phyloP scores from a whole-genome alignment of 2,113 vertebrate species.

The Tringa solitaria region DNA sequence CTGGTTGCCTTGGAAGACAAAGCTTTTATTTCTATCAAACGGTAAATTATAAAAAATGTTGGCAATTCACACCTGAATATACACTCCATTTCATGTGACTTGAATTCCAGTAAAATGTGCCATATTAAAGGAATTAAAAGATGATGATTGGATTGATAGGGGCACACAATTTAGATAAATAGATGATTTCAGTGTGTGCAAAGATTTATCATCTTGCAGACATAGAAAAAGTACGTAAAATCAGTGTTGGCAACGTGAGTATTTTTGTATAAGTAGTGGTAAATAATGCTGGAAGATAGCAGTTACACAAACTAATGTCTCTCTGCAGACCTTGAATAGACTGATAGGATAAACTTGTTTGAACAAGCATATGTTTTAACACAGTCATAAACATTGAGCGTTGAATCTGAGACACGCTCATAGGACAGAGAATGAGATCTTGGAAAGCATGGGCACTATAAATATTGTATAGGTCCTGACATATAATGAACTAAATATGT shows the following conservation, averaged over 20 bases:
- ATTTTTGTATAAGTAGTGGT: not conserved
- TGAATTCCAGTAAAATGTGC: not conserved
- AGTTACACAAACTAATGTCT: not conserved
- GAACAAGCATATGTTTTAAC: not conserved
- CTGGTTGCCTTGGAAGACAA: not conserved
- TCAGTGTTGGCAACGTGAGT: not conserved
- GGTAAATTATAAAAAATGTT: not conserved
- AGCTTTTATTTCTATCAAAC: not conserved
- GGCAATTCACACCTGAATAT: not conserved
- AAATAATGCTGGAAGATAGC: not conserved
- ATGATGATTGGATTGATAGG: not conserved
- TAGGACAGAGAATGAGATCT: not conserved
- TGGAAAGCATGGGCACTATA: not conserved
- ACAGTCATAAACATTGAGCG: not conserved
- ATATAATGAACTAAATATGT: not conserved
- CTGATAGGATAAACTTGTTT: not conserved
- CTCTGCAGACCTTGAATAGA: not conserved
- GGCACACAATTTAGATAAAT: not conserved
- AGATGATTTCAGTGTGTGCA: not conserved
- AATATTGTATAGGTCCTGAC: not conserved
- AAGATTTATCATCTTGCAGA: not conserved
- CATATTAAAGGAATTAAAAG: not conserved
- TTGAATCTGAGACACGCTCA: not conserved
- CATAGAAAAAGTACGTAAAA: not conserved
- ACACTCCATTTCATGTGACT: not conserved